Base-by-base conservation (phyloP, 53 echinoderm and acorn worm species). In the Holothuria scabra region DNA sequence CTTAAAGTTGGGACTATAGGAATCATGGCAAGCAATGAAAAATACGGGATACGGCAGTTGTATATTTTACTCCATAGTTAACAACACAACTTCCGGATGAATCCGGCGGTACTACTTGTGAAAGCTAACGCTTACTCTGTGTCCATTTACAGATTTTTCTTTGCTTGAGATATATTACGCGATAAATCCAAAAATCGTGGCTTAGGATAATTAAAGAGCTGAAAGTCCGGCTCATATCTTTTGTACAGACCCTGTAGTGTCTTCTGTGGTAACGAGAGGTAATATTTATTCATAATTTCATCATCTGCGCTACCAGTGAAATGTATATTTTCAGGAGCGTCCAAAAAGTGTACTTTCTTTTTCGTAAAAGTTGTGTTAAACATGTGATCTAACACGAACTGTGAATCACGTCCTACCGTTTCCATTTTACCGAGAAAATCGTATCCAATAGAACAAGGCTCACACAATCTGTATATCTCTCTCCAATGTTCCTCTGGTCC, bases 401-500 rank as follows among this genome's bases (percentile, higher is more conserved):
- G 28, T 75, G 48, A 26, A 52, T 75, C 78, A 59, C 78, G 78
- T 8, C 59, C 78, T 31, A 58, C 52, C 21, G 78, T 20, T 31
- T 78, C 78, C 28, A 78, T 28, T 58, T 78, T 78, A 32, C 78
- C 78, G 25, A 78, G 52, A 58, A 78, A 78, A 78, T 78, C 78
- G 32, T 78, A 78, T 58, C 78, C 78, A 25, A 78, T 58, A 18
- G 78, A 78, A 20, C 78, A 78, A 56, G 78, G 78, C 29, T 78
- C 78, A 58, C 78, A 78, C 31, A 78, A 31, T 21, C 78, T 46
- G 20, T 56, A 78, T 59, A 78, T 78, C 32, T 78, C 78, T 7
- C 78, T 21, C 78, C 78, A 78, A 57, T 78, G 78, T 56, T 78
- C 78, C 29, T 78, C 78, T 2, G 78, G 78, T 31, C 78, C 78